Conservation (phyloP, 2,797 vertebrate genomes). For the Sebastes cheni region DNA sequence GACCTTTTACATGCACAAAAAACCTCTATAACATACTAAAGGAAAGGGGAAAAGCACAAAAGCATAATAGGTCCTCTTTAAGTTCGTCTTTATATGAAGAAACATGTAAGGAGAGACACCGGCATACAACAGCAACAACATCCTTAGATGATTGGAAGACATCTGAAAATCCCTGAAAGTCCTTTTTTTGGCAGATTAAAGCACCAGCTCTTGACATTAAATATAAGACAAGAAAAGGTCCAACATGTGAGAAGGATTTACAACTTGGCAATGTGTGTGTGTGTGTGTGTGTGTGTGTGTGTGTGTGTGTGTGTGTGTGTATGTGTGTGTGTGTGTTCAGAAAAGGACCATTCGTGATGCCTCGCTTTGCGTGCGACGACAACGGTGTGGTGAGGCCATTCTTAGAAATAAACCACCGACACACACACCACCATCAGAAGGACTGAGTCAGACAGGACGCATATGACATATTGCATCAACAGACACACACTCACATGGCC, state of each 20-base stretch:
- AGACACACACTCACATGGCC: slow-evolving; percentile 18
- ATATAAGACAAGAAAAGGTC: not conserved
- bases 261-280: slow-evolving; percentile 1
- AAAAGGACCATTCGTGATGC: slow-evolving; percentile 44
- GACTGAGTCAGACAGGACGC: slow-evolving; percentile 56
- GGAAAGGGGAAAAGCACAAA: too few relatives aligned
- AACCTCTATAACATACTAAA: too few relatives aligned
- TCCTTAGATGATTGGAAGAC: not conserved
- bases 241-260: slow-evolving; percentile 48
- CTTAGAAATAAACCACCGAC: slow-evolving; percentile 36
- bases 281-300: not conserved
- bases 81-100: not conserved
- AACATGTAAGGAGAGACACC: not conserved
- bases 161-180: not conserved
- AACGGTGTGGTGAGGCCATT: slow-evolving; percentile 52
- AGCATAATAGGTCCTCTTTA: too few relatives aligned
- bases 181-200: not conserved
- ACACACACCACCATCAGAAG: slow-evolving; percentile 33
- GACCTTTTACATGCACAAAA: too few relatives aligned
- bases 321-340: slow-evolving; percentile 2
- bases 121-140: not conserved
- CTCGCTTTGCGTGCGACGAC: slow-evolving; percentile 48
- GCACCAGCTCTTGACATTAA: not conserved
- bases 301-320: not conserved
- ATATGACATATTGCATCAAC: slow-evolving; percentile 41